Conservation (phyloP, 2,797 vertebrate genomes). For the Pseudotriccus pelzelni region DNA sequence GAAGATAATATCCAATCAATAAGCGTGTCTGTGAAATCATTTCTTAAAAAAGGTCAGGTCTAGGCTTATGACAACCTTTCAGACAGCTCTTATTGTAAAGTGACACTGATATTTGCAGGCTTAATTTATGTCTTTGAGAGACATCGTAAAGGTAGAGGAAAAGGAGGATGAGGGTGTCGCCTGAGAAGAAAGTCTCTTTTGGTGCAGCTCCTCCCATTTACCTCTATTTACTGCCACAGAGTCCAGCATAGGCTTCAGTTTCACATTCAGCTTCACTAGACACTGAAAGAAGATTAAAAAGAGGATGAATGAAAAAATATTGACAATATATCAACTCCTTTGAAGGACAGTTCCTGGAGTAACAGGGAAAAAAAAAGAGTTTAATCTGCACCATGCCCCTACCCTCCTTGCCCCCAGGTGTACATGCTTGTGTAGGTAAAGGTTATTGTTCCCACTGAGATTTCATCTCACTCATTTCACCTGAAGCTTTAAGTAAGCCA, state of each 20-base stretch:
- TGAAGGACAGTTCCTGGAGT: not conserved
- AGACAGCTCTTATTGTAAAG: conserved; percentile 14
- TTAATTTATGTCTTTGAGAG: conserved; percentile 70
- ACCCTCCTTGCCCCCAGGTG: not conserved
- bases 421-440: not conserved
- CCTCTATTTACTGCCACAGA: conserved; percentile 87
- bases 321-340: not conserved
- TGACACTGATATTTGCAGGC: not conserved
- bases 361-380: not conserved
- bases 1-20: not conserved
- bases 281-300: conserved; percentile 76
- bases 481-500: not conserved
- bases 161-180: conserved; percentile 41
- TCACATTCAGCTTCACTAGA: conserved; percentile 91
- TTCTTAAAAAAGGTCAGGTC: conserved; percentile 13
- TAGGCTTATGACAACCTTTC: conserved; percentile 35
- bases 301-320: not conserved
- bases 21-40: conserved; percentile 31
- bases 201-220: conserved; percentile 94
- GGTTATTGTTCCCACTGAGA: not conserved
- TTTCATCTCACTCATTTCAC: not conserved
- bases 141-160: conserved; percentile 34
- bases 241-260: conserved; percentile 95
- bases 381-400: not conserved
- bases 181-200: conserved; percentile 79